Evolutionary conservation across 2,113 vertebrate species (phyloP), one percentile per base, ranked within the genome.

Genomic region (Uria aalge): DNA sequence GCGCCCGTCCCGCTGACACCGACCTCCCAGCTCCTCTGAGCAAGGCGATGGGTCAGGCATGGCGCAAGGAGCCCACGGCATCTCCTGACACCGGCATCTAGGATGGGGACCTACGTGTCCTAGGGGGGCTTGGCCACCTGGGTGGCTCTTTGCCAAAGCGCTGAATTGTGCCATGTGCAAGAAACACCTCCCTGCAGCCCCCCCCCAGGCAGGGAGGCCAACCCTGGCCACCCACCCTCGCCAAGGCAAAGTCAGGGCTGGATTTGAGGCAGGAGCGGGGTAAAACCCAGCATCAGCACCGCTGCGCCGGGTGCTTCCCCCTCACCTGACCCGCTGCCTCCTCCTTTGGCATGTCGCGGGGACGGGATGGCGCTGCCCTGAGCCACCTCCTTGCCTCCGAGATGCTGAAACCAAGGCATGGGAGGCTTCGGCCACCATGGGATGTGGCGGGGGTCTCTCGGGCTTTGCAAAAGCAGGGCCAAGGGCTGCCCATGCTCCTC

Each of bases 1-100:
- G 45, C 30, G 27, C 7, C 52, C 0, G 0, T 27, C 56, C 32
- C 2, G 2, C 59, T 11, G 52, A 19, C 12, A 9, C 29, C 4
- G 12, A 20, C 34, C 56, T 34, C 23, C 50, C 23, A 14, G 40
- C 34, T 52, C 62, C 57, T 52, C 41, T 15, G 14, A 19, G 88
- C 26, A 43, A 53, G 22, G 32, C 1, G 69, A 12, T 6, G 36
- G 74, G n/a, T 43, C 20, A 5, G 32, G n/a, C 55, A 20, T 0
- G 2, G 92, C 34, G 41, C 22, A 1, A 23, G 36, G 41, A 71
- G 10, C n/a, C 13, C n/a, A 4, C 9, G 1, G 52, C 36, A 22
- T 21, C 41, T 63, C 48, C 74, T 15, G 68, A 3, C 9, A 6
- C 2, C 0, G 9, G 53, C 38, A 23, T 14, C 48, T 32, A 29